These are phyloP conservation scores for Metridium senile DNA, from an alignment of 92 coral and sea anemone genomes.

Conservation along the genomic window DNA sequence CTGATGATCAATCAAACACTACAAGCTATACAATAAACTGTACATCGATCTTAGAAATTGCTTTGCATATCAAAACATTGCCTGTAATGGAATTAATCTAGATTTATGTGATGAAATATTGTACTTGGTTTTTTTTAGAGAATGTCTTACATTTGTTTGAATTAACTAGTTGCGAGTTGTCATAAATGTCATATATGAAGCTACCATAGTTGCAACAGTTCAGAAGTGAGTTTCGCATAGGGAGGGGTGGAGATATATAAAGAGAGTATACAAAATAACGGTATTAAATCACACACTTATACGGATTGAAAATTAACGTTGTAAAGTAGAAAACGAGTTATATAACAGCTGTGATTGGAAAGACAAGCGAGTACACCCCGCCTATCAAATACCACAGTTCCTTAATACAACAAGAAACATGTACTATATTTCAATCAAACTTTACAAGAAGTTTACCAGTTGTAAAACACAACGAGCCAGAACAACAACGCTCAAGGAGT, in stretches of 20 bases:
- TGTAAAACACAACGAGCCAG: background rate
- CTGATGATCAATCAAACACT: background rate
- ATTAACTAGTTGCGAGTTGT: no score
- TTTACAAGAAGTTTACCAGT: background rate
- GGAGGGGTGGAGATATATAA: slow-evolving; percentile 16
- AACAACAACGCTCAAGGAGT: background rate
- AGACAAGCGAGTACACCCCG: background rate
- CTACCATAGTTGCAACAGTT: no score
- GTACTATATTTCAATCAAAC: background rate
- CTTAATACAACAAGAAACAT: background rate
- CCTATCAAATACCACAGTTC: background rate
- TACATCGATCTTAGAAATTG: background rate
- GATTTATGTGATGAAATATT: no score
- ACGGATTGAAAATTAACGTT: background rate
- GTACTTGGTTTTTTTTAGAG: no score
- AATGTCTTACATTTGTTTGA: no score
- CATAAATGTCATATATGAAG: no score
- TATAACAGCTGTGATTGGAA: background rate
- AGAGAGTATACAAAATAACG: background rate
- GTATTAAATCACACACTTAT: background rate
- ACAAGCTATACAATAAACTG: background rate
- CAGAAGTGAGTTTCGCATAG: background rate
- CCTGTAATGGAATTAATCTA: background rate
- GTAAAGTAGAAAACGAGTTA: background rate
- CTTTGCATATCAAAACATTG: background rate